Conservation (phyloP, 2,888 invertebrate species). For the Drepana falcataria region DNA sequence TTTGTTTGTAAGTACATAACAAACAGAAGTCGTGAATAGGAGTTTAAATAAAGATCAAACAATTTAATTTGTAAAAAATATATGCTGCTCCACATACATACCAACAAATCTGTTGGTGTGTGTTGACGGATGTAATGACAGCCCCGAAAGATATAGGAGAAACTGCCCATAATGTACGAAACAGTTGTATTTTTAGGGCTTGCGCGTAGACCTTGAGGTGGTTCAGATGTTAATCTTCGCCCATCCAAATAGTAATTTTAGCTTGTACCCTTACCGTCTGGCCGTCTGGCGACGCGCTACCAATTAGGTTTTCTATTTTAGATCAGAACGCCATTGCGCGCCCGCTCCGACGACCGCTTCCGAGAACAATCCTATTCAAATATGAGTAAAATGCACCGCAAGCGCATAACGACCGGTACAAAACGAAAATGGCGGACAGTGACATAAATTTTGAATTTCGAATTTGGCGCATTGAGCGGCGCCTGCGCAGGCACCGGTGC, state of each 20-base stretch:
- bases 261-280: conserved; percentile 58
- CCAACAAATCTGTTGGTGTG: background rate
- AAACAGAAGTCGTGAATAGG: too few relatives aligned
- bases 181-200: conserved; percentile 31
- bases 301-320: conserved; percentile 68
- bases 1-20: too few relatives aligned
- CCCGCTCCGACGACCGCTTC: conserved; percentile 35
- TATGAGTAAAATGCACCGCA: conserved; percentile 39
- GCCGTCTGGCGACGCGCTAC: conserved; percentile 53
- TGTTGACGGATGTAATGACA: background rate
- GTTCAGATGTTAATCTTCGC: conserved; percentile 35
- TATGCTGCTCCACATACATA: too few relatives aligned
- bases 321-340: conserved; percentile 43
- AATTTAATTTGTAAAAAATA: too few relatives aligned
- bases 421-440: conserved; percentile 24
- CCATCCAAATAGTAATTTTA: conserved; percentile 50
- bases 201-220: conserved; percentile 23
- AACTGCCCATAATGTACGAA: conserved; percentile 6
- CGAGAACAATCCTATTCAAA: conserved; percentile 27
- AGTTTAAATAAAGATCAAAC: too few relatives aligned
- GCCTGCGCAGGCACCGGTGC: conserved; percentile 9
- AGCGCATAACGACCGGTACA: conserved; percentile 25
- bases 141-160: background rate
- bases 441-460: conserved; percentile 25
- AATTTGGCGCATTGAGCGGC: conserved; percentile 13